Evolutionary conservation across 2,888 invertebrate species (phyloP).

Genomic region (Nomada flava): DNA sequence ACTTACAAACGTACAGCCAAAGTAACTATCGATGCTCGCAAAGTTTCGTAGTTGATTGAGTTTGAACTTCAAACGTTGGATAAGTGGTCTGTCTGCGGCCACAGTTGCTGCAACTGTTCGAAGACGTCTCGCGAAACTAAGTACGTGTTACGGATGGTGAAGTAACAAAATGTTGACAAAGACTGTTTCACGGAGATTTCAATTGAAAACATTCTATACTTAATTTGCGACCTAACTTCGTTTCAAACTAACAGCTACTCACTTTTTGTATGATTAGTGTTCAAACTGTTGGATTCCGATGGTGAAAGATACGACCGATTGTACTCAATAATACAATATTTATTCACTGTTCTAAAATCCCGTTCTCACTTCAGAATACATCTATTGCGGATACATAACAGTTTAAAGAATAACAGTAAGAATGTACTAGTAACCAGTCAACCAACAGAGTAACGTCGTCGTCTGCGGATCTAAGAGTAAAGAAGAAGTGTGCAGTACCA

Average conservation of each 20-base stretch:
- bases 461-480: no score
- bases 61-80: slow-evolving; percentile 46
- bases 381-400: no score
- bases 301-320: no score
- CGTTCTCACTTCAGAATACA: no score
- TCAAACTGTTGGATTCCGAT: no score
- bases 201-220: not conserved
- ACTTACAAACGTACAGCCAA: slow-evolving; percentile 34
- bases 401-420: no score
- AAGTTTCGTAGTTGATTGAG: slow-evolving; percentile 59
- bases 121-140: not conserved
- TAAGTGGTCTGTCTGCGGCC: slow-evolving; percentile 29
- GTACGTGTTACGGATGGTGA: slow-evolving; percentile 27
- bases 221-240: not conserved
- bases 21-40: slow-evolving; percentile 52
- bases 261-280: no score
- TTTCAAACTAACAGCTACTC: not conserved
- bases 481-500: no score
- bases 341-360: no score
- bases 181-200: not conserved
- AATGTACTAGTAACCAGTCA: no score
- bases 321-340: no score
- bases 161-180: not conserved
- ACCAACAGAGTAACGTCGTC: no score
- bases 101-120: slow-evolving; percentile 22